A percentile compares a stretch with the other conserved stretches of the same genome.
phyloP scores from a whole-genome alignment of 2,113 vertebrate species.

The Eupsittula cactorum region DNA sequence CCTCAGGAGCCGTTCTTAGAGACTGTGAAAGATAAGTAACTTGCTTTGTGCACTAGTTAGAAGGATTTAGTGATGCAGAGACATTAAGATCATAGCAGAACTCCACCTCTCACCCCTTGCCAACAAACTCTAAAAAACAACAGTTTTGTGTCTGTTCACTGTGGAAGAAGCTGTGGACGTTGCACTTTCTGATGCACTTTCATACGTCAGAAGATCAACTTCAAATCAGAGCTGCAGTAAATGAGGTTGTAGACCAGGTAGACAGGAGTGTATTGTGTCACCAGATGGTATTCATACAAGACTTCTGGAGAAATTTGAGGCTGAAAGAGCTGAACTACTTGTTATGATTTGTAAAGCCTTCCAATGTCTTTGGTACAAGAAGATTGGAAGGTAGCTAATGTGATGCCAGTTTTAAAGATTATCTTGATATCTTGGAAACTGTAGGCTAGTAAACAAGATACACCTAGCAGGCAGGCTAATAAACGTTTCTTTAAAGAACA shows the following conservation, averaged over 20 bases:
- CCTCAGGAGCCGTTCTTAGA: background rate
- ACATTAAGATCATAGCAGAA: background rate
- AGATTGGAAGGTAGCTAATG: background rate
- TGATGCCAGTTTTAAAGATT: background rate
- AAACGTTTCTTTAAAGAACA: background rate
- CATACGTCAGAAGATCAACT: background rate
- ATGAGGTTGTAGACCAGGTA: background rate
- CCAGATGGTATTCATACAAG: background rate
- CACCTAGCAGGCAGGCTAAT: background rate
- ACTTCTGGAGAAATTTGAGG: background rate
- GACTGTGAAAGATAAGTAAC: background rate
- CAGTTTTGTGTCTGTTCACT: background rate
- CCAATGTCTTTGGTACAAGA: background rate
- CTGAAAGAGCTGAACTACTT: background rate
- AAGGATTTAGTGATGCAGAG: background rate
- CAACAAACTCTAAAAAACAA: background rate
- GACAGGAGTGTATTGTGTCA: background rate
- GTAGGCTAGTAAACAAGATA: background rate
- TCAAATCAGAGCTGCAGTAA: background rate
- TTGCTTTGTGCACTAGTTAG: background rate
- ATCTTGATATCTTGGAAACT: background rate
- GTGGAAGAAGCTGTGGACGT: background rate
- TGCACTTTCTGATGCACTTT: background rate
- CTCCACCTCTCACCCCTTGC: fast-evolving
- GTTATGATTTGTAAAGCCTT: background rate